Percentiles rank a stretch among this genome's conserved stretches.
Evolutionary conservation across 2,113 vertebrate species (phyloP).

Genomic region (Etia nguti): DNA sequence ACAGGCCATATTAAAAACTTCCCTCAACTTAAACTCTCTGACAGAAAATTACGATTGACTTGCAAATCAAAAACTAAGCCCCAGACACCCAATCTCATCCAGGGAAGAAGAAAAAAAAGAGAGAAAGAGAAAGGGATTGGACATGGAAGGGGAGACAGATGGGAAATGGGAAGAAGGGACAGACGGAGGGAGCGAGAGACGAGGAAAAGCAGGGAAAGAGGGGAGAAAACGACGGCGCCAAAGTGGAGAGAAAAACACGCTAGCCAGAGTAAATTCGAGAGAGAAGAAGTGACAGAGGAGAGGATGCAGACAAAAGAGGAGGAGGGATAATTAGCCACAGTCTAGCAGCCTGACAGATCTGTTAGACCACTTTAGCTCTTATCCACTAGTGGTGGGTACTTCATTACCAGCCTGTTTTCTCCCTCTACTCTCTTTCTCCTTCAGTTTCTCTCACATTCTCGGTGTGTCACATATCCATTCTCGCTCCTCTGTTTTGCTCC

Average conservation of each 20-base stretch:
- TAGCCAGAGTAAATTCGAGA: background rate
- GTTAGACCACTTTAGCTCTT: slow-evolving; percentile 63
- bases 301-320: slow-evolving; percentile 51
- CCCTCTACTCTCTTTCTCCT: background rate
- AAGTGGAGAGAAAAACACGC: background rate
- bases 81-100: slow-evolving; percentile 41
- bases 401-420: slow-evolving; percentile 57
- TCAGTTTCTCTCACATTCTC: background rate
- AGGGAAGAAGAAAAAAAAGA: background rate
- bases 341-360: slow-evolving; percentile 67
- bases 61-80: slow-evolving; percentile 62
- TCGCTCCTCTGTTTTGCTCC: background rate
- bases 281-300: slow-evolving; percentile 39
- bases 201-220: background rate
- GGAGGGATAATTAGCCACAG: slow-evolving; percentile 65
- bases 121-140: background rate
- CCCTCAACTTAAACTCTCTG: slow-evolving; percentile 46
- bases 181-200: slow-evolving; percentile 36
- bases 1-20: slow-evolving; percentile 52
- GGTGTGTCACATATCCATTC: slow-evolving; percentile 4
- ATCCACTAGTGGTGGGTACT: slow-evolving; percentile 51
- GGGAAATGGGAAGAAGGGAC: slow-evolving; percentile 39
- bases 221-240: background rate
- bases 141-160: slow-evolving; percentile 40
- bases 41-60: slow-evolving; percentile 59